Conservation (phyloP, 2,888 invertebrate species). For the Nemotelus nigrinus region DNA sequence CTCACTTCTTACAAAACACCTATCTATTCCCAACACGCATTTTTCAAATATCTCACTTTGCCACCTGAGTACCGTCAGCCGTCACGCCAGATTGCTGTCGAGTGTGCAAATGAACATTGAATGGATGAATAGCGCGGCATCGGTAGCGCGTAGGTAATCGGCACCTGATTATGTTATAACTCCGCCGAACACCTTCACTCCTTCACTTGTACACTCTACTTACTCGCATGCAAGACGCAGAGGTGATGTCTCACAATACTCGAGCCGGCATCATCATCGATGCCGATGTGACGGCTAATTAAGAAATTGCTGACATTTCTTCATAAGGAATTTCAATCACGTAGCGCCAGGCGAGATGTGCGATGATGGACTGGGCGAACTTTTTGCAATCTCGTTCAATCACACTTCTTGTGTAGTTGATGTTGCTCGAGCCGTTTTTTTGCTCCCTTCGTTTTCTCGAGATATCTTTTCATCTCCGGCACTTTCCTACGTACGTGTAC, state of each 20-base stretch:
- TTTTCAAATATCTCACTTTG: too few species aligned
- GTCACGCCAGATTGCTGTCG: slow-evolving; percentile 6
- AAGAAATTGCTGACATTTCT: slow-evolving; percentile 48
- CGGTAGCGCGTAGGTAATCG: slow-evolving; percentile 33
- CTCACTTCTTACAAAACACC: too few species aligned
- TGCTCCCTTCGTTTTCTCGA: neutral
- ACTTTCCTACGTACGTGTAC: slow-evolving; percentile 20
- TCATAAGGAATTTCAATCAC: slow-evolving; percentile 45
- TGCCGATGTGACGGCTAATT: slow-evolving; percentile 38
- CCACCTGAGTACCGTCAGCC: too few species aligned
- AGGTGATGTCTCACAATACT: neutral
- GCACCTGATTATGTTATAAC: slow-evolving; percentile 42
- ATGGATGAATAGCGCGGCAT: slow-evolving; percentile 2
- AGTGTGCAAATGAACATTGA: slow-evolving; percentile 8
- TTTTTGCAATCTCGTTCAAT: neutral
- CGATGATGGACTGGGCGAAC: slow-evolving; percentile 34
- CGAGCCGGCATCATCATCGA: slow-evolving; percentile 2
- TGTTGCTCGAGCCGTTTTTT: neutral
- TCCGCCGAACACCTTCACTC: slow-evolving; percentile 23
- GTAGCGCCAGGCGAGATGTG: slow-evolving; percentile 45
- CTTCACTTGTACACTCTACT: slow-evolving; percentile 10
- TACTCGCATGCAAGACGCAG: neutral
- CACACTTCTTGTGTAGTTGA: neutral
- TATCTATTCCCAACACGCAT: too few species aligned
- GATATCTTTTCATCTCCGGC: slow-evolving; percentile 21